These are phyloP conservation scores for Manis javanica DNA, from an alignment of 2,797 vertebrate genomes.

Conservation along the genomic window DNA sequence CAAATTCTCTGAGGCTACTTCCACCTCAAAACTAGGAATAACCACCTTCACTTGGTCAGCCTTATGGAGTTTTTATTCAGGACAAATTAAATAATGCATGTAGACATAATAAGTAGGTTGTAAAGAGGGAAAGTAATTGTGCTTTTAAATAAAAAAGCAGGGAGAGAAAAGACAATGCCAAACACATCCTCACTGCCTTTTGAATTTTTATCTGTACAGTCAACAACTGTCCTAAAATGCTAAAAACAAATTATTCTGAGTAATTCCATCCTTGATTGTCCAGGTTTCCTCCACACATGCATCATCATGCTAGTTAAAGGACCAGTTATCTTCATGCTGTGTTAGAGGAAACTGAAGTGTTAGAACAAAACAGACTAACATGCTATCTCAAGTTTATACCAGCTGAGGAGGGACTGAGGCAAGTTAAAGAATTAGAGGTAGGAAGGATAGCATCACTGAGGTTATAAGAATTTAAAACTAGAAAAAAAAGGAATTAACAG, in stretches of 20 bases:
- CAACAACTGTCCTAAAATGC: background rate
- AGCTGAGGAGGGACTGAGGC: conserved; percentile 78
- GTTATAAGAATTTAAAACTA: conserved; percentile 70
- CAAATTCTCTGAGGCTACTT: background rate
- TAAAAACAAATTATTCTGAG: background rate
- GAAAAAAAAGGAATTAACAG: conserved; percentile 70
- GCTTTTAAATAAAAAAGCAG: conserved; percentile 47
- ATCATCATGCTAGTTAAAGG: conserved; percentile 78
- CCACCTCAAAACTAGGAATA: background rate
- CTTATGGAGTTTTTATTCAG: background rate
- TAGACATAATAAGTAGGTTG: conserved; percentile 1
- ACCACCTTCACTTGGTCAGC: background rate
- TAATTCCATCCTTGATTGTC: background rate
- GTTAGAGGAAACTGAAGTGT: conserved; percentile 83
- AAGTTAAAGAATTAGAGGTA: conserved; percentile 75
- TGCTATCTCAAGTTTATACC: conserved; percentile 84
- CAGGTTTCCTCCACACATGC: conserved; percentile 68
- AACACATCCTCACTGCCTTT: conserved; percentile 20
- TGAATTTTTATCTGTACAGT: background rate
- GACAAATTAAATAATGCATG: background rate
- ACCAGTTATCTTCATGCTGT: conserved; percentile 85
- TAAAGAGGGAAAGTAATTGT: background rate
- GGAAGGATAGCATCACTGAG: conserved; percentile 75
- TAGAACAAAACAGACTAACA: conserved; percentile 84
- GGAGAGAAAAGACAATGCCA: background rate